Base-by-base conservation (phyloP, 2,888 invertebrate species). In the Drosophila hamatofila region DNA sequence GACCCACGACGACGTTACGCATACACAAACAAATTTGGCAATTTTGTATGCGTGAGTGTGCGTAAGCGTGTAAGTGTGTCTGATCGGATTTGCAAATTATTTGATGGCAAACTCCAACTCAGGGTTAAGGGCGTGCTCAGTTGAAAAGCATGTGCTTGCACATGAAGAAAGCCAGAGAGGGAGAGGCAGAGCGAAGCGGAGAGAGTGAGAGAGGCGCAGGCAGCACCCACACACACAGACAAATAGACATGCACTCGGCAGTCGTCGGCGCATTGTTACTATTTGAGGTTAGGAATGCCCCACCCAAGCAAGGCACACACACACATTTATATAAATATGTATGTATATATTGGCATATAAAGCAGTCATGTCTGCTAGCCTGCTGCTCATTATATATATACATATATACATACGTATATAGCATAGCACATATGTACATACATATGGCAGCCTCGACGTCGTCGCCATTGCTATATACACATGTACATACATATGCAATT, bases 201-300 rank as follows among this genome's bases (percentile, higher is more conserved):
- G n/a, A 37, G 41, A 48, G 51, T 5, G 8, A 39, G 55, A 56
- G 42, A 30, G 21, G 51, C 42, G 42, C 37, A 52, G 59, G 39
- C 62, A 54, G 64, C 78, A 78, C 87, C 71, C 61, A 72, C 73
- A 61, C 73, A 61, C 64, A 55, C 59, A 69, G 44, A 27, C 55
- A 70, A 27, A 71, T 21, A 75, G 65, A 71, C 66, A 76, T 80
- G 86, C 79, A 88, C 69, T 72, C 76, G 72, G 78, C 71, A 58
- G 71, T 68, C 58, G 66, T 73, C 75, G 70, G 67, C 73, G 75
- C 72, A 74, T 72, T 74, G 75, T 70, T 72, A 78, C 76, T 80
- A 78, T 89, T 88, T 88, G 86, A 83, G 88, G 90, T 89, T 89
- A 90, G 81, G 89, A 88, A 88, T 89, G 89, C 89, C 89, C 89